phyloP scores from a whole-genome alignment of 2,888 invertebrate genomes.

The Cartodere bifasciata region DNA sequence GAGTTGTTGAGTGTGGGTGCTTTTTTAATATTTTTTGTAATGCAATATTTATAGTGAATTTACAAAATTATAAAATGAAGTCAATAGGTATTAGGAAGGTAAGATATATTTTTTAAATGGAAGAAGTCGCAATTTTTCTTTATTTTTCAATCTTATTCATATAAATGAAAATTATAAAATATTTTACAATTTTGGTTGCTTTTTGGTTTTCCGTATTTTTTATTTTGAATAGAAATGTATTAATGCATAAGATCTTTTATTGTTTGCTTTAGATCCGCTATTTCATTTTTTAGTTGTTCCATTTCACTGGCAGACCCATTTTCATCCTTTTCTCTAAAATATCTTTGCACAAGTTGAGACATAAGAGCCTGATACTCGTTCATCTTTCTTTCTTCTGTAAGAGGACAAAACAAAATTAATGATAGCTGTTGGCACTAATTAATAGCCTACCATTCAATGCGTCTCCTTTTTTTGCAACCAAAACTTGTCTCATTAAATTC shows the following conservation, averaged over 20 bases:
- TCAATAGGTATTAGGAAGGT: no score
- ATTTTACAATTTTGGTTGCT: conserved; percentile 1
- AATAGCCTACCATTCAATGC: conserved; percentile 7
- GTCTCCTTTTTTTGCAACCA: conserved; percentile 26
- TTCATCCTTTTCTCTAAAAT: conserved; percentile 41
- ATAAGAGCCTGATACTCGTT: conserved; percentile 36
- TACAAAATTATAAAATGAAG: no score
- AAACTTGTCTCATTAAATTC: conserved; percentile 26
- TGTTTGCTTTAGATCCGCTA: conserved; percentile 31
- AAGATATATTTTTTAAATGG: no score
- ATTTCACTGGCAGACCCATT: conserved; percentile 32
- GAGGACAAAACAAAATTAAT: background rate
- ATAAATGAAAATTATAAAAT: no score
- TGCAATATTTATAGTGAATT: no score
- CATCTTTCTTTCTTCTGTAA: no score
- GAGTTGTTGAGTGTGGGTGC: no score
- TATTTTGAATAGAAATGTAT: conserved; percentile 1
- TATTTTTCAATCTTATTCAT: no score
- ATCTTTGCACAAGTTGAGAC: conserved; percentile 46
- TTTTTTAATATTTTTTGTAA: no score
- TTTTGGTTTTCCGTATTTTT: background rate
- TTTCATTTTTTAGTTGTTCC: conserved; percentile 36
- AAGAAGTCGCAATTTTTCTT: no score
- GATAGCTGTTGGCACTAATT: conserved; percentile 2
- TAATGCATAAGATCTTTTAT: conserved; percentile 20